A percentile compares a stretch with the other conserved stretches of the same genome.
Conservation (phyloP, 2,888 invertebrate species). For the Antheraea yamamai region DNA sequence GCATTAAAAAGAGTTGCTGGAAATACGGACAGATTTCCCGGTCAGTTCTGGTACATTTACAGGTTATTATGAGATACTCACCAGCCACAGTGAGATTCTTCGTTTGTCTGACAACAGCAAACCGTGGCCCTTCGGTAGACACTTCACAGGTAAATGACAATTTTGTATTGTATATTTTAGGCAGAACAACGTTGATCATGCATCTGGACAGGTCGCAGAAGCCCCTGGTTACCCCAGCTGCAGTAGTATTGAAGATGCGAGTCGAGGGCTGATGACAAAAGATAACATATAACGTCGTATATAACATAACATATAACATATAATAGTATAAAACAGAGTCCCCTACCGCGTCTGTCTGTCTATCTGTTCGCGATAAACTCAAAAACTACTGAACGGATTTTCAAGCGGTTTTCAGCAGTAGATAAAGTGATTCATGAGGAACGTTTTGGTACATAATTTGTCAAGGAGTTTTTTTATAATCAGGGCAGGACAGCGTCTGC, state of each 20-base stretch:
- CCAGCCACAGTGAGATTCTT: slow-evolving; percentile 74
- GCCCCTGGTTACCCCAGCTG: slow-evolving; percentile 55
- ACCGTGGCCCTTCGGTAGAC: slow-evolving; percentile 71
- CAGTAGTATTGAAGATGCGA: slow-evolving; percentile 67
- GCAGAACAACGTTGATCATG: slow-evolving; percentile 61
- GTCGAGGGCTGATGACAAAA: slow-evolving; percentile 57
- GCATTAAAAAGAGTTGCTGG: neutral
- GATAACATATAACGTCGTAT: neutral
- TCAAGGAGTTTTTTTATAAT: no score
- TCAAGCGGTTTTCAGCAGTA: no score
- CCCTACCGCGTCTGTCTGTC: no score
- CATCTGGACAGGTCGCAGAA: slow-evolving; percentile 65
- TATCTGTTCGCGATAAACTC: no score
- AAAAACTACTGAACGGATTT: no score
- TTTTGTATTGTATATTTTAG: slow-evolving; percentile 59
- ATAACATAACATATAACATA: no score
- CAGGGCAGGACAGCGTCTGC: no score
- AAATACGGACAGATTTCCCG: neutral
- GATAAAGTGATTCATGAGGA: no score
- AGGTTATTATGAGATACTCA: slow-evolving; percentile 31
- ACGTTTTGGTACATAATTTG: no score
- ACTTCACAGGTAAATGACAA: slow-evolving; percentile 73
- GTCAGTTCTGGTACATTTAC: neutral
- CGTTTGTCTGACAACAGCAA: slow-evolving; percentile 72
- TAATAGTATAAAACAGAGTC: no score